Evolutionary conservation across 53 echinoderm and acorn worm species (phyloP).

Genomic region (Crossaster papposus): DNA sequence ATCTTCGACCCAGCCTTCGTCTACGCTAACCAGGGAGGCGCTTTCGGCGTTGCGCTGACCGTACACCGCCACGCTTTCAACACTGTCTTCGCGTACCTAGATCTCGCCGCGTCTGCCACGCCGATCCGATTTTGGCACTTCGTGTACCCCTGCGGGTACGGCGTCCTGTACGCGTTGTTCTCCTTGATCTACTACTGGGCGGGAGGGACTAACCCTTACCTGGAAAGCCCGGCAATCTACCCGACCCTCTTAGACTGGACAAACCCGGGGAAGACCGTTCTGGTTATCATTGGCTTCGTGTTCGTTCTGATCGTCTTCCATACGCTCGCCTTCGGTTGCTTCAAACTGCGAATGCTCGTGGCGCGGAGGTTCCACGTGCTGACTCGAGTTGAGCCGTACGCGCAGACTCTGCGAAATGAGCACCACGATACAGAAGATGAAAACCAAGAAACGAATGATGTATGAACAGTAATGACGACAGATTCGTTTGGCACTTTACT

Average conservation of each 20-base stretch:
- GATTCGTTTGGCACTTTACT: not conserved
- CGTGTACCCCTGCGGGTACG: slow-evolving; percentile 35
- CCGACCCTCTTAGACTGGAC: slow-evolving; percentile 43
- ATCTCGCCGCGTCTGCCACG: slow-evolving; percentile 21
- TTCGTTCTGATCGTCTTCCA: slow-evolving; percentile 23
- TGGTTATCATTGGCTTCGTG: not conserved
- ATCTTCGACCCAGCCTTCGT: slow-evolving; percentile 49
- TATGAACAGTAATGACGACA: not conserved
- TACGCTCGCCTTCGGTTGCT: slow-evolving; percentile 18
- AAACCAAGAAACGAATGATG: not conserved
- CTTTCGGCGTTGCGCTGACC: slow-evolving; percentile 48
- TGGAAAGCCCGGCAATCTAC: slow-evolving; percentile 43
- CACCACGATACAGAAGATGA: not conserved
- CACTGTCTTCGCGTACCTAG: slow-evolving; percentile 47
- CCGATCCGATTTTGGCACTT: slow-evolving; percentile 48
- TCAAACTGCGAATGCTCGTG: slow-evolving; percentile 26
- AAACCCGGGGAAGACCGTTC: not conserved
- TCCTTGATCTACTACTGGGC: slow-evolving; percentile 55
- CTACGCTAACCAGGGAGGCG: slow-evolving; percentile 46
- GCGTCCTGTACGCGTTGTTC: slow-evolving; percentile 22
- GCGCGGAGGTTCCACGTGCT: slow-evolving; percentile 4
- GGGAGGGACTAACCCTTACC: slow-evolving; percentile 39
- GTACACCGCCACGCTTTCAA: slow-evolving; percentile 48
- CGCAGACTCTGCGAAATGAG: not conserved
- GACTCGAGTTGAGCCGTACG: not conserved